Conservation (phyloP, 2,888 invertebrate species). For the Achlya flavicornis region DNA sequence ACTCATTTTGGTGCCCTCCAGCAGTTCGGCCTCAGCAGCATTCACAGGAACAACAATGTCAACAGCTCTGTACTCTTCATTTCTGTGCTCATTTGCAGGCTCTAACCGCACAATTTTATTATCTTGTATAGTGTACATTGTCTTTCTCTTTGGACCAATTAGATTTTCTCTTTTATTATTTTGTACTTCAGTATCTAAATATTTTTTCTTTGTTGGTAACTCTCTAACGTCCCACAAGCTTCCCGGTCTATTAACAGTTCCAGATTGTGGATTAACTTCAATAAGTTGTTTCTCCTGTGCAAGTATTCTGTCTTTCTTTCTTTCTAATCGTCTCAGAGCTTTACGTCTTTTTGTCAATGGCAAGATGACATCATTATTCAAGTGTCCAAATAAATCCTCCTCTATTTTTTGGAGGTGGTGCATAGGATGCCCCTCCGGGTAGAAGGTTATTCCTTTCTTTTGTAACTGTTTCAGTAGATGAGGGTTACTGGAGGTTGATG, state of each 20-base stretch:
- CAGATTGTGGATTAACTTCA: slow-evolving; percentile 28
- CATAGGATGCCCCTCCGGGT: slow-evolving; percentile 79
- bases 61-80: slow-evolving; percentile 57
- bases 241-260: slow-evolving; percentile 47
- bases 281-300: slow-evolving; percentile 49
- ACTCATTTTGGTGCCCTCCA: slow-evolving; percentile 77
- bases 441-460: slow-evolving; percentile 49
- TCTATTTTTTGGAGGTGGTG: slow-evolving; percentile 79
- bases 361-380: slow-evolving; percentile 66
- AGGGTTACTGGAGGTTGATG: slow-evolving; percentile 48
- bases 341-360: slow-evolving; percentile 75
- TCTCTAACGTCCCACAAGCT: slow-evolving; percentile 78
- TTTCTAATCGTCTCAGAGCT: slow-evolving; percentile 71
- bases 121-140: slow-evolving; percentile 79
- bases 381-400: slow-evolving; percentile 72
- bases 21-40: slow-evolving; percentile 61
- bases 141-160: slow-evolving; percentile 62
- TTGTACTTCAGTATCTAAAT: slow-evolving; percentile 34
- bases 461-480: slow-evolving; percentile 43
- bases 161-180: slow-evolving; percentile 21
- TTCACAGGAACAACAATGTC: slow-evolving; percentile 69
- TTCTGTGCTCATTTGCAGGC: slow-evolving; percentile 37
- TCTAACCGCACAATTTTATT: slow-evolving; percentile 77
- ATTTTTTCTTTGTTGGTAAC: slow-evolving; percentile 36
- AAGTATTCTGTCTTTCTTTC: slow-evolving; percentile 64